Evolutionary conservation across 2,797 vertebrate species (phyloP).

Genomic region (Syndactyla subalaris): DNA sequence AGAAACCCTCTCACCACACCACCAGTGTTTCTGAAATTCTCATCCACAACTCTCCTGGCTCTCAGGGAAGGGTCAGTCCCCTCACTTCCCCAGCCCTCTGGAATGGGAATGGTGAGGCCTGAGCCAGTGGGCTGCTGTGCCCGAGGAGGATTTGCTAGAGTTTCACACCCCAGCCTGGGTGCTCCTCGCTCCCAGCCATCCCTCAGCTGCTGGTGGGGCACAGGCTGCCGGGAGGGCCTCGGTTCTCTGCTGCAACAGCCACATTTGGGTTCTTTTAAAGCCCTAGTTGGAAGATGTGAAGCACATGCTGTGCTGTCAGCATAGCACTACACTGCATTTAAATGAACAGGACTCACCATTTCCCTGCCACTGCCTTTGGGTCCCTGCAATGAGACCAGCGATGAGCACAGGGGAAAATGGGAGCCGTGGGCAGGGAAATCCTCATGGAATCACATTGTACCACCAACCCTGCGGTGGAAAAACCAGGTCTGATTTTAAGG

Average conservation of each 20-base stretch:
- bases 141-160: fast-evolving
- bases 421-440: background rate
- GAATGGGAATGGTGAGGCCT: fast-evolving
- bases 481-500: background rate
- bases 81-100: background rate
- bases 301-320: background rate
- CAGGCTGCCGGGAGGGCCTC: background rate
- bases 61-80: fast-evolving
- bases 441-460: fast-evolving
- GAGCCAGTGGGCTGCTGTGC: background rate
- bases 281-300: fast-evolving
- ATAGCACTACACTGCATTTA: fast-evolving
- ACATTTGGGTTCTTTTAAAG: background rate
- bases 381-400: fast-evolving
- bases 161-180: fast-evolving
- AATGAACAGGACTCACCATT: fast-evolving
- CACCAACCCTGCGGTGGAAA: fast-evolving
- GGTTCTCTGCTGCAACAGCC: background rate
- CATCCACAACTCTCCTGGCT: fast-evolving
- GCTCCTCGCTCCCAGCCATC: fast-evolving
- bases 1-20: background rate
- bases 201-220: fast-evolving
- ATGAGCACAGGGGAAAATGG: fast-evolving
- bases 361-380: fast-evolving
- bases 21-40: fast-evolving